These are phyloP conservation scores for Puntigrus tetrazona DNA, from an alignment of 2,113 vertebrate species.

Conservation along the genomic window DNA sequence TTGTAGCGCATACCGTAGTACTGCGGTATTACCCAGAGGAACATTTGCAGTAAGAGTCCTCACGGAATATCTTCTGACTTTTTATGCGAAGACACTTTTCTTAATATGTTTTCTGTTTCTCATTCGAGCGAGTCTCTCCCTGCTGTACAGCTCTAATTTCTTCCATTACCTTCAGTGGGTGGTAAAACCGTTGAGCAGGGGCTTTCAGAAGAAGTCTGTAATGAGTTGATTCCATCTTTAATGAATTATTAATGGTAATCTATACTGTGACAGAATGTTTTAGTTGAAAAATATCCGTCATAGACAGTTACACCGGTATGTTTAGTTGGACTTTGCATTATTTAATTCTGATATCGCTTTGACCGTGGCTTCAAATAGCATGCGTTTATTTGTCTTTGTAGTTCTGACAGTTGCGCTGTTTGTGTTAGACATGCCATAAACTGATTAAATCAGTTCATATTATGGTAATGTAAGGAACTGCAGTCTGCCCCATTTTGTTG, in stretches of 20 bases:
- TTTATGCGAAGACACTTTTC: constrained; percentile 10
- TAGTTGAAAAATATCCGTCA: constrained; percentile 31
- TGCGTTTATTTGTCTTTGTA: neutral
- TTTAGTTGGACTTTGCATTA: neutral
- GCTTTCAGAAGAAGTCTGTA: constrained; percentile 56
- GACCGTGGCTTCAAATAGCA: neutral
- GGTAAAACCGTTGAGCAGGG: constrained; percentile 45
- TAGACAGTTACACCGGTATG: constrained; percentile 19
- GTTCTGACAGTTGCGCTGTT: neutral
- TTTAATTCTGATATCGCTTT: neutral
- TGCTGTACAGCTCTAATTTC: constrained; percentile 4
- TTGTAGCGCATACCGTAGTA: too few relatives aligned
- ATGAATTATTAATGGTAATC: constrained; percentile 59
- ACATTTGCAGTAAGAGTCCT: neutral
- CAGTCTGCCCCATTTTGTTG: neutral
- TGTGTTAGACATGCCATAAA: neutral
- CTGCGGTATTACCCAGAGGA: neutral
- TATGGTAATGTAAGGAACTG: neutral
- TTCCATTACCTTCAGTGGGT: constrained; percentile 39
- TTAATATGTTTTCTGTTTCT: constrained; percentile 19
- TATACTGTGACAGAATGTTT: constrained; percentile 35
- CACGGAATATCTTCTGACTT: neutral
- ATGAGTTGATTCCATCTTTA: constrained; percentile 55
- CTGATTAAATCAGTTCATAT: too few relatives aligned
- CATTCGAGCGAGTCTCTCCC: neutral